Percentiles rank a stretch among this genome's conserved stretches.
phyloP scores from a whole-genome alignment of 1,140 invertebrate genomes.

The Sycophila sp. region DNA sequence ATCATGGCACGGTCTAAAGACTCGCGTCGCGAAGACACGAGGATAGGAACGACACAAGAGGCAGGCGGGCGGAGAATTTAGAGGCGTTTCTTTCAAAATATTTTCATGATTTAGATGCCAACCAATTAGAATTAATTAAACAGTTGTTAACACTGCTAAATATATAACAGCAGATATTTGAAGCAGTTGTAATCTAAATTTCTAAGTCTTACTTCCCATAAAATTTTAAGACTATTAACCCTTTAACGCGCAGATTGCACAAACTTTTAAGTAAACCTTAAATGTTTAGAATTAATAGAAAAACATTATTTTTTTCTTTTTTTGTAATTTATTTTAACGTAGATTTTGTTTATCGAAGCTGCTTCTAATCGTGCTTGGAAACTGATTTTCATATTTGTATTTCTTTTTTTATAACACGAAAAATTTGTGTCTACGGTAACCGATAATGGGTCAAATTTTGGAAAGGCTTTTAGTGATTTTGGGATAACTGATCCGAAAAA shows the following conservation, averaged over 20 bases:
- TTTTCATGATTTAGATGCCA: not conserved
- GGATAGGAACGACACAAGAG: too few relatives aligned
- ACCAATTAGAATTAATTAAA: not conserved
- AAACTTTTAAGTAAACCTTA: too few relatives aligned
- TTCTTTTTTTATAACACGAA: not conserved
- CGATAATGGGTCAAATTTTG: slow-evolving; percentile 43
- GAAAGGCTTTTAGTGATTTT: slow-evolving; percentile 42
- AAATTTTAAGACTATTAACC: too few relatives aligned
- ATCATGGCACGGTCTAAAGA: not conserved
- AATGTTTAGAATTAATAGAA: too few relatives aligned
- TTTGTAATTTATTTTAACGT: too few relatives aligned
- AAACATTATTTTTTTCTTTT: too few relatives aligned
- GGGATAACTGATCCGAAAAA: not conserved
- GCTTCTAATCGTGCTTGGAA: too few relatives aligned
- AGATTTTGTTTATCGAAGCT: too few relatives aligned
- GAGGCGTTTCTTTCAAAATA: not conserved
- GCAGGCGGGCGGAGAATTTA: too few relatives aligned
- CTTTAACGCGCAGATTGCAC: too few relatives aligned
- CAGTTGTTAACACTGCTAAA: not conserved
- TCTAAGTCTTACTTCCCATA: not conserved
- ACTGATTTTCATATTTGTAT: not conserved
- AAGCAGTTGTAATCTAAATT: not conserved
- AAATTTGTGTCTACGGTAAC: slow-evolving; percentile 42
- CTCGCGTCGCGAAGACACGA: too few relatives aligned
- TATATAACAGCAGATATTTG: not conserved